These are phyloP conservation scores for Aplochiton taeniatus DNA, from an alignment of 2,797 vertebrate genomes.

Conservation along the genomic window DNA sequence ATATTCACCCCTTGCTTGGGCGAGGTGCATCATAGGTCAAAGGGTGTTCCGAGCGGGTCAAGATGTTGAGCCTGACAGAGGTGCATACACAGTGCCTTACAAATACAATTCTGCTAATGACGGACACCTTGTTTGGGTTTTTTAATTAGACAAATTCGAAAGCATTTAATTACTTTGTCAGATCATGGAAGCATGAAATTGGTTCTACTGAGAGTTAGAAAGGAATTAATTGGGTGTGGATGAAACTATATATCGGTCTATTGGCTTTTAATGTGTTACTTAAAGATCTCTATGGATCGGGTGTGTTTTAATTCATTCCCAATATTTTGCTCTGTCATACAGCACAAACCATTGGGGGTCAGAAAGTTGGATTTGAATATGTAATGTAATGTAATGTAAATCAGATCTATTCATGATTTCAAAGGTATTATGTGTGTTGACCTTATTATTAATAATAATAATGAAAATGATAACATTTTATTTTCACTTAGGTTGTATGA, in stretches of 20 bases:
- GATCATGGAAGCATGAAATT: constrained; percentile 70
- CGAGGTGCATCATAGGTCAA: constrained; percentile 26
- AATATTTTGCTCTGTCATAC: neutral
- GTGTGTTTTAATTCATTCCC: constrained; percentile 22
- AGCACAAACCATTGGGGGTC: neutral
- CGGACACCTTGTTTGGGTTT: constrained; percentile 40
- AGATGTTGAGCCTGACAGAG: constrained; percentile 20
- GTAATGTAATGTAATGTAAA: neutral
- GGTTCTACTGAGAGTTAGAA: constrained; percentile 61
- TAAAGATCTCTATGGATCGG: constrained; percentile 45
- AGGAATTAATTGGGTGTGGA: constrained; percentile 58
- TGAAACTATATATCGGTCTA: constrained; percentile 57
- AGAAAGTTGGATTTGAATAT: neutral
- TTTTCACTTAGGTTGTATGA: too few relatives aligned
- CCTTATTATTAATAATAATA: too few relatives aligned
- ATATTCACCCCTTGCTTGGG: constrained; percentile 14
- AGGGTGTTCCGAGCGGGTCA: constrained; percentile 32
- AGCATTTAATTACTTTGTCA: constrained; percentile 61
- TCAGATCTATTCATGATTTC: neutral
- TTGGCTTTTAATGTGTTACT: constrained; percentile 56
- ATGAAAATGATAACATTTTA: too few relatives aligned
- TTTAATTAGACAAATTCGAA: constrained; percentile 55
- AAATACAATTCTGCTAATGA: constrained; percentile 37
- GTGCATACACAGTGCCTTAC: constrained; percentile 3
- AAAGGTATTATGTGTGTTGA: too few relatives aligned